Evolutionary conservation across 2,888 invertebrate species (phyloP), one percentile per base, ranked within the genome.

Genomic region (Dicyrtomina minuta): DNA sequence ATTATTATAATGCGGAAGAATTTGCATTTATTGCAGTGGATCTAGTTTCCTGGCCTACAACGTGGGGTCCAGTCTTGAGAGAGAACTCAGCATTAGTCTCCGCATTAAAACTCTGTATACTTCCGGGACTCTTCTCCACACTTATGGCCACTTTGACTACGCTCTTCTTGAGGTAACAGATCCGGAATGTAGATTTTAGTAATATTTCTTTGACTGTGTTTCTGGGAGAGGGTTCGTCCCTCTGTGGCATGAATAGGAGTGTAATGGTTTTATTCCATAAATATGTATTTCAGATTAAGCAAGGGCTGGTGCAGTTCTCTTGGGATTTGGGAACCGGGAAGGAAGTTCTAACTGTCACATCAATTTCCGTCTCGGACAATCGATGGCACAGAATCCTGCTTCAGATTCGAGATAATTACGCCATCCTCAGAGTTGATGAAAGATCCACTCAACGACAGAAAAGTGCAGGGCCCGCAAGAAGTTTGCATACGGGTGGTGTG

Each of bases 281-380:
- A n/a, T n/a, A n/a, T n/a, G n/a, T n/a, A n/a, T 15, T 53, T 24
- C 26, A 87, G 86, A 85, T 91, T 66, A 88, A 88, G 20, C 91
- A 93, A 81, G 96, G 96, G 0, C 87, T 88, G 60, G 87, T 95
- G 13, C 93, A 93, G 82, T 94, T 93, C 82, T 88, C 92, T 75
- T 93, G 95, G 85, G 93, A 97, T 81, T 87, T 96, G 76, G 97
- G 97, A 22, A 90, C 91, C 75, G 97, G 96, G 6, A 91, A 91
- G 82, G 94, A 92, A 44, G 83, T 90, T 66, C 90, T 94, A 39
- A 86, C 90, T 73, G 90, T 92, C 1, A 87, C 88, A 39, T 88
- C 89, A 70, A 84, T 88, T n/a, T 87, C 87, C 79, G 86, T 92
- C n/a, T 88, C 90, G 33, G 92, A 93, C 80, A 92, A 93, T 5